Base-by-base conservation (phyloP, 1,140 invertebrate genomes). In the Drosophila asahinai region DNA sequence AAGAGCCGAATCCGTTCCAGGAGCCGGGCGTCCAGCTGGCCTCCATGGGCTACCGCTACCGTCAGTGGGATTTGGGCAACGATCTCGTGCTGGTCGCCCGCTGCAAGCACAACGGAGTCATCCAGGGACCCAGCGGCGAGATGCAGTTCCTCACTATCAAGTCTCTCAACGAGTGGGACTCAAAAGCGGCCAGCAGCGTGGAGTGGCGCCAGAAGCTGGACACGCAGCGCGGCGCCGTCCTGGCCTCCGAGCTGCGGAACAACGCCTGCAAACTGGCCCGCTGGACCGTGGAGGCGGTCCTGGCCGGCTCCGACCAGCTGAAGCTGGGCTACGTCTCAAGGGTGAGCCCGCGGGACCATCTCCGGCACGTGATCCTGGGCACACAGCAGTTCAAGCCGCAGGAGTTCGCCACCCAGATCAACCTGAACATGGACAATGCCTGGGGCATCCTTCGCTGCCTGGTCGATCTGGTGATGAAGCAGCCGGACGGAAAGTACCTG, bases 271-370 rank as follows among this genome's bases (percentile, higher is more conserved):
- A 99, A 93, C 94, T 99, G 51, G 98, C 99, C 49, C 99, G 99
- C 93, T 99, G 99, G 99, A 99, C 99, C 0, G 97, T 99, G 1
- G 98, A 99, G 93, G 98, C 99, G 19, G 93, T 99, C 12, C 94
- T 99, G 5, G 98, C 98, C 57, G 98, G 99, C 9, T 99, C 98
- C 14, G 98, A 99, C 94, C 97, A 99, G 93, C 96, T 99, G 51
- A 99, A 99, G 94, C 98, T 99, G 93, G 99, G 99, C 90, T 99
- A 99, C 94, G 99, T 99, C 6, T 99, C 98, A 6, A 96, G 99
- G 55, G 95, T 96, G 0, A 97, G 98, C 92, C 96, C 97, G 0
- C 95, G 98, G 38, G 99, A 99, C 93, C 98, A 98, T 25, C 96
- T 97, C 48, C 98, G 98, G 72, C 99, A 99, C 92, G 97, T 99